Base-by-base conservation (phyloP, 2,888 invertebrate genomes). In the Pseudanteris insignis region DNA sequence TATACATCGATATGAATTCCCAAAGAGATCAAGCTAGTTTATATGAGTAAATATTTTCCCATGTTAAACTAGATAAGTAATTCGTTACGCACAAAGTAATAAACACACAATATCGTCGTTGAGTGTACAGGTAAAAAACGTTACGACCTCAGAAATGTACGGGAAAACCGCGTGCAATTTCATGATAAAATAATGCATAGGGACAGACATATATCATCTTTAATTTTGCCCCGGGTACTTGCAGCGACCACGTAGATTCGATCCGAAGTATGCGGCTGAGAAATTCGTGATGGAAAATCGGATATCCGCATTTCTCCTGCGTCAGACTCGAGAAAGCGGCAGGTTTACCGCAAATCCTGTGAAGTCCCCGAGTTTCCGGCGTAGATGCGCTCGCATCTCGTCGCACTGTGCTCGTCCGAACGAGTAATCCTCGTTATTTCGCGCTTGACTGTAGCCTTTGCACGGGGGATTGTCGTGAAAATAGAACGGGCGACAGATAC, bases 391-490 rank as follows among this genome's bases (percentile, higher is more conserved):
- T 63, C 50, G 55, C 63, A 59, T 63, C 43, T 59, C 59, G 54
- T 55, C 51, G 48, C 63, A 50, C 63, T 50, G 33, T 63, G 58
- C 32, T 50, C 63, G 54, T 54, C 50, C 58, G 54, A 48, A 58
- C 63, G 58, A 58, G 54, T 58, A 63, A 63, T 63, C 58, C 54
- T 53, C 63, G 63, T 63, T 63, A 63, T 63, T 63, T 63, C 63
- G 63, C 54, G 63, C 59, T 63, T 59, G 55, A 55, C 63, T 59
- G 63, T 63, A 59, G 63, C 63, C 59, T 63, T 59, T 59, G 54
- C 50, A 41, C 46, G 59, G 50, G 59, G 55, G 63, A 63, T 63
- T 59, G 59, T 63, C 63, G 58, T 59, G 59, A 63, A 63, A 63
- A 63, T 63, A 55, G 63, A 63, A 63, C 59, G 47, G 36, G 50